phyloP scores from a whole-genome alignment of 1,140 invertebrate genomes.

The Manduca sexta region DNA sequence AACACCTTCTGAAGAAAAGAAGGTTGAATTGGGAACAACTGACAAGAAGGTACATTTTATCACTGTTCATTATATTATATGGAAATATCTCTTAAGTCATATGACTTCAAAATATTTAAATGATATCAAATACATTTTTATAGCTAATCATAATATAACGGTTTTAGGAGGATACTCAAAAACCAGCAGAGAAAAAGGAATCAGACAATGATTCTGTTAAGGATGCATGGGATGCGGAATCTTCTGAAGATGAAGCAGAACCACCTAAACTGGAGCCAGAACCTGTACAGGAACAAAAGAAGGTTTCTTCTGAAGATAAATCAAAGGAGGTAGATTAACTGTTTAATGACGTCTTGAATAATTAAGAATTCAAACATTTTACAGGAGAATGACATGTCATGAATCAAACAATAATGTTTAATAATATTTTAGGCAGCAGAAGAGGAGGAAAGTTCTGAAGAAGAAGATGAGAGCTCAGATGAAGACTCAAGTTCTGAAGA shows the following conservation, averaged over 20 bases:
- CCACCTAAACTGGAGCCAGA: conserved; percentile 68
- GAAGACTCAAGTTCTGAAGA: conserved; percentile 73
- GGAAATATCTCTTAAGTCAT: neutral
- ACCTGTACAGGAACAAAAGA: conserved; percentile 37
- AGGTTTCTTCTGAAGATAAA: conserved; percentile 22
- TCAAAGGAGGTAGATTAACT: conserved; percentile 53
- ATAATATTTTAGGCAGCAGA: conserved; percentile 23
- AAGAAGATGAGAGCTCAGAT: conserved; percentile 69
- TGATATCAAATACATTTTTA: neutral
- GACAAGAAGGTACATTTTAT: conserved; percentile 65
- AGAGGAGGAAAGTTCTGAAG: conserved; percentile 54
- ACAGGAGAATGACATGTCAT: too few relatives aligned
- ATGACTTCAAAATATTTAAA: neutral
- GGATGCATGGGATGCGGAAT: conserved; percentile 89
- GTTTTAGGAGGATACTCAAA: conserved; percentile 37
- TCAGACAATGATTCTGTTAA: conserved; percentile 78
- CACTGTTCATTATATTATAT: neutral
- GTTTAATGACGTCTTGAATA: too few relatives aligned
- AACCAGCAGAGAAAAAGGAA: conserved; percentile 66
- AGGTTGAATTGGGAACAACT: conserved; percentile 75
- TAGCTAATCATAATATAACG: conserved; percentile 1
- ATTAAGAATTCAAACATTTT: too few relatives aligned
- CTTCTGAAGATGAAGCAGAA: conserved; percentile 75
- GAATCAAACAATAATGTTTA: neutral
- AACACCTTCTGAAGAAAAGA: conserved; percentile 68